These are phyloP conservation scores for Mactra quadrangularis DNA, from an alignment of 1,140 invertebrate species.

Conservation along the genomic window DNA sequence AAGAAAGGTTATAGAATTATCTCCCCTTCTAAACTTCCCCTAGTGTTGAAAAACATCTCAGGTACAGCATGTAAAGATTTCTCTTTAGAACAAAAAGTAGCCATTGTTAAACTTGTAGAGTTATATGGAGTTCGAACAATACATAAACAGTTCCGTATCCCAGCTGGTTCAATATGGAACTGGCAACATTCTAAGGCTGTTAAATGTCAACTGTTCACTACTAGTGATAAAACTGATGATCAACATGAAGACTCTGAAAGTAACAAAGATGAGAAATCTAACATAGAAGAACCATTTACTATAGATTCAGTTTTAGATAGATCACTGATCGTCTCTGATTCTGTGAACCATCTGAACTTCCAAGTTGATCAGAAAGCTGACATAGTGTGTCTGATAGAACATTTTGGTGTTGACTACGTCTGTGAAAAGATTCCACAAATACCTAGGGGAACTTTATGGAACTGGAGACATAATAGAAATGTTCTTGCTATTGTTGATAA, in stretches of 20 bases:
- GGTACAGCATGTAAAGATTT: conserved; percentile 26
- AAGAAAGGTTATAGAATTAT: conserved; percentile 50
- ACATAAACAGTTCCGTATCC: conserved; percentile 53
- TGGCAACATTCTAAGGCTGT: conserved; percentile 53
- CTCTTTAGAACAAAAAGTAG: conserved; percentile 52
- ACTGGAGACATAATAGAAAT: conserved; percentile 55
- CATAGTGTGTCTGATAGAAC: conserved; percentile 41
- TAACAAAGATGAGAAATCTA: not conserved
- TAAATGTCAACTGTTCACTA: not conserved
- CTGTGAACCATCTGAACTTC: conserved; percentile 25
- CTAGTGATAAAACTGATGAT: not conserved
- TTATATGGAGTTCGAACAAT: conserved; percentile 56
- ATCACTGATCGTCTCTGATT: conserved; percentile 21
- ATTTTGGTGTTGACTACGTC: conserved; percentile 56
- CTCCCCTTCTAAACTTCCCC: conserved; percentile 51
- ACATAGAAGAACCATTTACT: conserved; percentile 26
- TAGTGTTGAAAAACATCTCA: conserved; percentile 18
- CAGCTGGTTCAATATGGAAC: conserved; percentile 52
- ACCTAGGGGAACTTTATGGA: conserved; percentile 50
- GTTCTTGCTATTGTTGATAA: conserved; percentile 15
- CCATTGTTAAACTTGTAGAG: conserved; percentile 52
- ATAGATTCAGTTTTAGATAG: conserved; percentile 51
- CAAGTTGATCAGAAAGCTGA: conserved; percentile 40
- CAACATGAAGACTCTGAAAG: not conserved
- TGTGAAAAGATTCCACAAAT: conserved; percentile 57